phyloP scores from a whole-genome alignment of 1,140 invertebrate genomes.

The Cephus cinctus region DNA sequence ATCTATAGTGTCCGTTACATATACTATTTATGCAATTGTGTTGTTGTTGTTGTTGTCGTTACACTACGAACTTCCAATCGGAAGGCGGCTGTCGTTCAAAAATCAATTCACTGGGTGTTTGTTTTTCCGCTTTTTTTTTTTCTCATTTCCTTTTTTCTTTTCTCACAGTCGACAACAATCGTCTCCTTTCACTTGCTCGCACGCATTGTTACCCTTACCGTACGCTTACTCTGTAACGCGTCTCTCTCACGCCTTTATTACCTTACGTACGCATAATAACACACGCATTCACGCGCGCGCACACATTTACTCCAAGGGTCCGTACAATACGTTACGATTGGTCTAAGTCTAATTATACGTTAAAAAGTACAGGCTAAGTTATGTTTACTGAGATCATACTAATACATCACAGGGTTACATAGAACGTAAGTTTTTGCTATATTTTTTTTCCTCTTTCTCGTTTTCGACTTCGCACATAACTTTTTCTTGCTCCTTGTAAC shows the following conservation, averaged over 20 bases:
- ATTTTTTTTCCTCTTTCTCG: constrained; percentile 29
- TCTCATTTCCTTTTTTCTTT: constrained; percentile 13
- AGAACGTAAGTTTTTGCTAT: constrained; percentile 41
- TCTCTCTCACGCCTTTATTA: too few species aligned
- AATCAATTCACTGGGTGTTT: constrained; percentile 35
- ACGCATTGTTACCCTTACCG: too few species aligned
- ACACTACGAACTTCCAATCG: too few species aligned
- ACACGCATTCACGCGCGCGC: constrained; percentile 23
- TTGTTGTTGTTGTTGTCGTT: too few species aligned
- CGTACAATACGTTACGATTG: constrained; percentile 17
- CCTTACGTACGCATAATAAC: constrained; percentile 1
- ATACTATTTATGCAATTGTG: constrained; percentile 33
- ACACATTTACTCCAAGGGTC: constrained; percentile 8
- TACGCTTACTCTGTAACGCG: too few species aligned
- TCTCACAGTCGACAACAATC: too few species aligned
- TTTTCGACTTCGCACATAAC: too few species aligned
- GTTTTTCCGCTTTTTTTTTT: constrained; percentile 16
- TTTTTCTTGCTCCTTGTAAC: too few species aligned
- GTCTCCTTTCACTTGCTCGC: too few species aligned
- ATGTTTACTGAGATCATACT: constrained; percentile 58
- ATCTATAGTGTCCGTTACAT: constrained; percentile 44
- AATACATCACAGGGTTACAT: constrained; percentile 60
- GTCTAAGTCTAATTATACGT: constrained; percentile 38
- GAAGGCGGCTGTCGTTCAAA: constrained; percentile 29
- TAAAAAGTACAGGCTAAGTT: constrained; percentile 48